Evolutionary conservation across 1,140 invertebrate genomes (phyloP), one percentile per base, ranked within the genome.

Genomic region (Aphaenogaster ashmeadi): DNA sequence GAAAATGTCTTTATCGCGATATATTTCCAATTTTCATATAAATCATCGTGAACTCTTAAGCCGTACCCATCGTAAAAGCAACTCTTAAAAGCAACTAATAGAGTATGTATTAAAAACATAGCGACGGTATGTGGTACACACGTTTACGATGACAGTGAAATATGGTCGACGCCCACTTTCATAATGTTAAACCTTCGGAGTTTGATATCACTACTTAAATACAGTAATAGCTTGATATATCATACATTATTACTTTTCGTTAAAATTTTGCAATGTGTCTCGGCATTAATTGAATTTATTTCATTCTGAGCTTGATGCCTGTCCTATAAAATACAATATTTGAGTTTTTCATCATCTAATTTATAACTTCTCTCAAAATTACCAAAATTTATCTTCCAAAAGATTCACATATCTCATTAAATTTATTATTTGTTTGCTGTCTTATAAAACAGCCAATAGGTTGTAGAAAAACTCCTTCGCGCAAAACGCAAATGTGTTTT

Each of bases 81-180:
- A 41, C n/a, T 81, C 15, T 81, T 47, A 3, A 81, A 41, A 80
- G 36, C 13, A 33, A 50, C 9, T 50, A 62, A 58, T 81, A 44
- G 38, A 81, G 41, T 44, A 50, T 27, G 47, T 27, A 54, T 84
- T 60, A 50, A 38, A 33, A 74, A 74, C n/a, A 33, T 72, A 52
- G 18, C 67, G 41, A 74, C 33, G 54, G n/a, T 38, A 75, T 36
- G 54, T 38, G 11, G 13, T 6, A 74, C 21, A 54, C 44, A 69
- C 27, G n/a, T 69, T 81, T 81, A 71, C 52, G 79, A 81, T 74
- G 54, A 75, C 27, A 74, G 47, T 74, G 67, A 83, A 58, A 58
- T 75, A 84, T 38, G 80, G 36, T 74, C 47, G 69, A 84, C 69
- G 69, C 80, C 80, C 80, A 84, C 54, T 84, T 84, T 74, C 41